Evolutionary conservation across 2,888 invertebrate genomes (phyloP), one percentile per base, ranked within the genome.

Genomic region (Zhuqinia jingwanae): DNA sequence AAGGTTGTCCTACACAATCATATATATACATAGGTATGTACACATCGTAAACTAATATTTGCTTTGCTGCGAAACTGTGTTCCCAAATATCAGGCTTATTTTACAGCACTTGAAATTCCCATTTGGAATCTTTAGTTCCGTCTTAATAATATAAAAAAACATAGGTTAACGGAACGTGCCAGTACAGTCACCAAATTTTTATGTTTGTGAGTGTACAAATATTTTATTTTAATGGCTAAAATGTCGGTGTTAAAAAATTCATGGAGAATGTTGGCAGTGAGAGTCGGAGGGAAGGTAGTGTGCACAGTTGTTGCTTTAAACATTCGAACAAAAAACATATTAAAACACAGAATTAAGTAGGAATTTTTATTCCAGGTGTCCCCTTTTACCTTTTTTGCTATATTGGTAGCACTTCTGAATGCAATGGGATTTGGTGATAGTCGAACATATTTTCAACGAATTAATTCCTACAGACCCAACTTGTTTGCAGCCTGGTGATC

Each of bases 401-500:
- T 70, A 47, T 17, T 63, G 5, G 27, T 50, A 1, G n/a, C n/a
- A n/a, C 13, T 83, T 8, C 22, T 63, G 1, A 56, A 63, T 73
- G 65, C 25, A 30, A 75, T 83, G 82, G 2, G 75, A 36, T 10
- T 83, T 25, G 45, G 17, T 6, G 50, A 83, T 11, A 65, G 30
- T 20, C 73, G 73, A 36, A 76, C 75, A 3, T n/a, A 22, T 87
- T 30, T 84, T 80, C 42, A 85, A 87, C 27, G 63, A 84, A 13
- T 22, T 87, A n/a, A 42, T 81, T 30, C 87, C 87, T 11, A 47
- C 47, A 17, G 73, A 85, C 36, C 63, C 84, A 5, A 45, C 80
- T 13, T 88, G 88, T 58, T 13, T 25, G 1, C 79, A 79, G 36
- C 22, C 42, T 6, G 87, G 87, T n/a, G 86, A 73, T 3, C 58